phyloP scores from a whole-genome alignment of 2,888 invertebrate genomes.

The Nezara viridula region DNA sequence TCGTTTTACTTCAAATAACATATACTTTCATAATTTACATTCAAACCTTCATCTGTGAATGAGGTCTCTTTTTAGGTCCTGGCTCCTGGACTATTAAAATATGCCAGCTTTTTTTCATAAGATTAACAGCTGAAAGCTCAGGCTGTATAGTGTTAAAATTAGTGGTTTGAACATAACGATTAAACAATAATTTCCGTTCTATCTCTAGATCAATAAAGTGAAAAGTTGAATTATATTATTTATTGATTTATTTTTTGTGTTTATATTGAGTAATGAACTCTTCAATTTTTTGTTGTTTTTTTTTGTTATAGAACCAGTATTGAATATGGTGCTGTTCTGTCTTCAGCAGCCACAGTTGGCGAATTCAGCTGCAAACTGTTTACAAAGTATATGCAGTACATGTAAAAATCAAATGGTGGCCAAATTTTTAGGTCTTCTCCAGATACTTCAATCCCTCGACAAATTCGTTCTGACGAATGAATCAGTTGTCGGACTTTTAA shows the following conservation, averaged over 20 bases:
- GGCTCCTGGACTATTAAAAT: too few species aligned
- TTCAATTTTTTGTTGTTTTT: conserved; percentile 17
- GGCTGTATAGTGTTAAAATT: too few species aligned
- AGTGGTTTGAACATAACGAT: too few species aligned
- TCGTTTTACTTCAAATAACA: too few species aligned
- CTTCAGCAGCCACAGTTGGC: conserved; percentile 82
- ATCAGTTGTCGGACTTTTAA: conserved; percentile 81
- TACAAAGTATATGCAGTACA: conserved; percentile 88
- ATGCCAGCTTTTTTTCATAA: too few species aligned
- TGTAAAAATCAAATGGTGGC: conserved; percentile 84
- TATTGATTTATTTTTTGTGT: background rate
- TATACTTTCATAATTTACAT: too few species aligned
- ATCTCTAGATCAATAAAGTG: too few species aligned
- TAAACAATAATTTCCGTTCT: too few species aligned
- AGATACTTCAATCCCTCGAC: conserved; percentile 81
- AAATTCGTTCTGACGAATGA: conserved; percentile 81
- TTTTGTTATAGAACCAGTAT: conserved; percentile 76
- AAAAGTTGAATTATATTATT: background rate
- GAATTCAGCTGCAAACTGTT: conserved; percentile 84
- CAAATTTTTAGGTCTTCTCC: conserved; percentile 81
- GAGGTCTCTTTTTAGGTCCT: too few species aligned
- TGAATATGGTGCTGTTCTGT: conserved; percentile 83
- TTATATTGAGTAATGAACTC: background rate
- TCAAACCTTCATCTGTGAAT: too few species aligned
- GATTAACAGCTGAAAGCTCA: too few species aligned